Evolutionary conservation across 2,888 invertebrate species (phyloP), one percentile per base, ranked within the genome.

Genomic region (Arctia plantaginis): DNA sequence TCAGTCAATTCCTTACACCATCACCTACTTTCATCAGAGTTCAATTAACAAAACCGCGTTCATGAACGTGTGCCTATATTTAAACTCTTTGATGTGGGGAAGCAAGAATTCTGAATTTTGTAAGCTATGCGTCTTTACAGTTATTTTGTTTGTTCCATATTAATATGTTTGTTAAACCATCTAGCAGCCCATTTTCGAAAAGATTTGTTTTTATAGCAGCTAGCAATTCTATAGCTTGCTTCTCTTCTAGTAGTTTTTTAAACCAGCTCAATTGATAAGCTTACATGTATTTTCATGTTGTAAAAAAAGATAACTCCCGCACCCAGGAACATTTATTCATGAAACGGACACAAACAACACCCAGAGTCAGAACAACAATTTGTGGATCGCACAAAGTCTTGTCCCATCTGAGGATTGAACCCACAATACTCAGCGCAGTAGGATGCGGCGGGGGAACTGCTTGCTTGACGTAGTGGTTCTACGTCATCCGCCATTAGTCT

Each of bases 71-170:
- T 47, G 35, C 65, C 72, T 83, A 79, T 74, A 77, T 74, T 72
- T 76, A 77, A 75, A 65, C 85, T 76, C 82, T 84, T 84, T 84
- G 85, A 85, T 77, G 80, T 82, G 39, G 65, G 47, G 7, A 15
- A 59, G 30, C 66, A 66, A 47, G 75, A 74, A 74, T 76, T 76
- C 66, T 55, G 65, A 71, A 77, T 41, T 69, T 65, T 77, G 64
- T 75, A 76, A 79, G 55, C 64, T 55, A 77, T 74, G 6, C 18
- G 30, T 66, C 30, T 71, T 76, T 69, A 75, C 23, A 70, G 66
- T 64, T 71, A 64, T 77, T n/a, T 73, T 82, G 65, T 79, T 77
- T 75, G 13, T 72, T 39, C 51, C 41, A n/a, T 23, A 20, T 41
- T 39, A 55, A 55, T 62, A 44, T 44, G 64, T 72, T 59, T 10